Evolutionary conservation across 2,888 invertebrate genomes (phyloP), one percentile per base, ranked within the genome.

Genomic region (Melieria omissa): DNA sequence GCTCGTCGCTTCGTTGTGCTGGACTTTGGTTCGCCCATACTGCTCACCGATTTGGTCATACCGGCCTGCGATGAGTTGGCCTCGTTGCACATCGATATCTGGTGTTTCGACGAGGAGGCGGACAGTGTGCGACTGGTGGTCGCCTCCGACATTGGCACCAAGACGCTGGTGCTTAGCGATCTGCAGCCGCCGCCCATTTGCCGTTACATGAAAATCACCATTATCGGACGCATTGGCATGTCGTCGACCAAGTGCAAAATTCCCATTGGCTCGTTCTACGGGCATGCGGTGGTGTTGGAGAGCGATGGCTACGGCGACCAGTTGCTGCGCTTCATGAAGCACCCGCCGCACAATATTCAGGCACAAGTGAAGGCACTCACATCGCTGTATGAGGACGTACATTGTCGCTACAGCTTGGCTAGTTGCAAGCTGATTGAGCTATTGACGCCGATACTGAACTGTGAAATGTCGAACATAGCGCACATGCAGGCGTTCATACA

Each of bases 211-310:
- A 97, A 97, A 91, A 94, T 97, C 74, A 97, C 96, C 47, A 94
- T 95, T 1, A 95, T 96, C 78, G 97, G 96, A 9, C 91, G 96
- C 10, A 96, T 96, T 83, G 96, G 96, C 61, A 95, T 96, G 93
- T 93, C 95, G 42, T 93, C 95, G 0, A 94, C 95, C 70, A 92
- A 95, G 78, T 96, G 96, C 81, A 93, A 94, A 88, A 95, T 97
- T 75, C 96, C 97, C 0, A 88, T 97, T 52, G 97, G 97, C n/a
- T 93, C 93, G 87, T 97, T 97, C 87, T 97, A 95, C 84, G 97
- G 97, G 0, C 96, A 97, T 85, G 91, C 95, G 55, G 92, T 94
- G 4, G 91, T 95, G 72, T 88, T 96, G 10, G 91, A 92, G 16
- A 92, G 92, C 74, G 90, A 91, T 76, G 84, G 84, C 3, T 87